Base-by-base conservation (phyloP, 2,888 invertebrate species). In the Clivina fossor region DNA sequence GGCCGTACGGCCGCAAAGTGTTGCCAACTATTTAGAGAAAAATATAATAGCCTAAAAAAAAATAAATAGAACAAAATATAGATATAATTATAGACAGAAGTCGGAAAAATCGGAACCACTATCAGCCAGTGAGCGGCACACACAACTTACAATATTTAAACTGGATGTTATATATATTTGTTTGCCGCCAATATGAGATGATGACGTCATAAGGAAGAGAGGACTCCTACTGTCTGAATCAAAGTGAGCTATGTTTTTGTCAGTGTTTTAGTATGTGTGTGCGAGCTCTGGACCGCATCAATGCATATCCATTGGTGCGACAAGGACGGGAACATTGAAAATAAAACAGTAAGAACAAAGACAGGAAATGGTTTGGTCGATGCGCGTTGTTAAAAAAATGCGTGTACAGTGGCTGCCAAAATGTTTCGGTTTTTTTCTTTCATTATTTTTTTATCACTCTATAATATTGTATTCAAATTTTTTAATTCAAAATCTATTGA, bases 271-370 rank as follows among this genome's bases (percentile, higher is more conserved):
- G 43, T 30, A 30, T 2, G 30, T 28, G 18, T 46, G 11, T 46
- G 13, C 20, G n/a, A n/a, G n/a, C 11, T 47, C 37, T 54, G 38
- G 43, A 35, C 35, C 43, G 43, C 40, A 35, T 48, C 38, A 16
- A 8, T 47, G 33, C 30, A 26, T 38, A 41, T 33, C 41, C 44
- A 53, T 47, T 55, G 47, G 55, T 47, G 55, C 38, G 55, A 55
- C 47, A 55, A 47, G 47, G 55, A 55, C 55, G 22, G 46, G 24
- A 26, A 38, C 18, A 46, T 38, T 47, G 47, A 55, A 54, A 57
- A 54, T 51, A 48, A 57, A 57, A 57, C 49, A 50, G 51, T 46
- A 46, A 44, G 44, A 57, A 57, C 50, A 53, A 51, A 57, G 57
- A 57, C 57, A 57, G 57, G 57, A 57, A 57, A 57, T 57, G 50